A percentile compares a stretch with the other conserved stretches of the same genome.
These are phyloP conservation scores for Myrmecophaga tridactyla DNA, from an alignment of 2,113 vertebrate genomes.

Conservation along the genomic window DNA sequence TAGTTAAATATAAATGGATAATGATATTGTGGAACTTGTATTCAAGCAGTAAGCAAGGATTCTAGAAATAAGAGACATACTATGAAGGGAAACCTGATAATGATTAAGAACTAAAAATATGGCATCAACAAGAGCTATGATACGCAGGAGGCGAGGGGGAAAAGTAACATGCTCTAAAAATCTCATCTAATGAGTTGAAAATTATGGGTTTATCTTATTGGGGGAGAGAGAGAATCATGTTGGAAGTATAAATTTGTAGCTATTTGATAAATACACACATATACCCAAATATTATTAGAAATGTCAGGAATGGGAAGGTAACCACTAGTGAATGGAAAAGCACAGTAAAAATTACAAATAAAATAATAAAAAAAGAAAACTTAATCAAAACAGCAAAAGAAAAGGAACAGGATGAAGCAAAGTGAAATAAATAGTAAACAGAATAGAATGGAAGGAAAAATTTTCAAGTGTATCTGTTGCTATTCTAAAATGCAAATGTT, in stretches of 20 bases:
- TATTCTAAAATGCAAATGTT: conserved; percentile 8
- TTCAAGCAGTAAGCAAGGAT: conserved; percentile 45
- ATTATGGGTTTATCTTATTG: background rate
- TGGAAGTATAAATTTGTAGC: background rate
- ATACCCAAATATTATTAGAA: background rate
- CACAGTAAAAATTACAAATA: conserved; percentile 24
- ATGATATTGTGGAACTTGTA: background rate
- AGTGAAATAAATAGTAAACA: conserved; percentile 16
- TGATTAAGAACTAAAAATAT: conserved; percentile 37
- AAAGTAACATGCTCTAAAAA: conserved; percentile 23
- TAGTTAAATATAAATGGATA: conserved; percentile 41
- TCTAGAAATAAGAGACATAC: conserved; percentile 10
- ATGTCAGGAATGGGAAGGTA: conserved; percentile 34
- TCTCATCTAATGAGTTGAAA: conserved; percentile 13
- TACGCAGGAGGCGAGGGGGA: background rate
- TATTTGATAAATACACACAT: conserved; percentile 38
- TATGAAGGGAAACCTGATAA: conserved; percentile 26
- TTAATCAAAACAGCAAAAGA: conserved; percentile 21
- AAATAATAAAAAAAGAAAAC: background rate
- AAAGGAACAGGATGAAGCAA: background rate
- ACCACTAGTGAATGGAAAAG: background rate
- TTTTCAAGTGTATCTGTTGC: conserved; percentile 9
- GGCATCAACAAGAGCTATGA: background rate
- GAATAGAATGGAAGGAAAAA: conserved; percentile 4
- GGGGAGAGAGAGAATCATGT: background rate